Percentiles rank a stretch among this genome's conserved stretches.
These are phyloP conservation scores for Gobiocypris rarus DNA, from an alignment of 2,113 vertebrate species.

Conservation along the genomic window DNA sequence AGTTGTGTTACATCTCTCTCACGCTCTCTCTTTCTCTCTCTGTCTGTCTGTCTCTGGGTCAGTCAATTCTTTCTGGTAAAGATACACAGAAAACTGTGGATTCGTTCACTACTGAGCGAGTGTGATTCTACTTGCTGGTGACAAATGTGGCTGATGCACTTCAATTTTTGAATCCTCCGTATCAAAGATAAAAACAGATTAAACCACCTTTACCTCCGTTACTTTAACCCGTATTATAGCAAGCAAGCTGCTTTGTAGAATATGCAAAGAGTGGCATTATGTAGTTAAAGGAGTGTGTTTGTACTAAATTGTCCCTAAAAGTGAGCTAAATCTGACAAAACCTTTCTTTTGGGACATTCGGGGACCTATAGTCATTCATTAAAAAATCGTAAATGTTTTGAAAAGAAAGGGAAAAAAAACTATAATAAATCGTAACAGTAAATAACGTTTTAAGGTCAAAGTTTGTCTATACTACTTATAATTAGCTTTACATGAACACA, in stretches of 20 bases:
- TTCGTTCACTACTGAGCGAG: conserved; percentile 52
- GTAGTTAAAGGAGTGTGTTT: background rate
- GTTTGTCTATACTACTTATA: background rate
- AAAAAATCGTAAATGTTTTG: background rate
- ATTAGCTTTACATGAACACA: background rate
- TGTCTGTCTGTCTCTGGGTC: conserved; percentile 58
- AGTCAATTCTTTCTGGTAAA: conserved; percentile 17
- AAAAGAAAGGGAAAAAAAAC: background rate
- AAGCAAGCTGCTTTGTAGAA: background rate
- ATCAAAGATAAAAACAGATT: background rate
- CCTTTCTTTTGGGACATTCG: background rate
- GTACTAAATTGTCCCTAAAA: background rate
- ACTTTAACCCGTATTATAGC: background rate
- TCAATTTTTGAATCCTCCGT: background rate
- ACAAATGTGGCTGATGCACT: background rate
- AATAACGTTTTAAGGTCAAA: background rate
- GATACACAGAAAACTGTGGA: conserved; percentile 53
- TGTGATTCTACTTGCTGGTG: background rate
- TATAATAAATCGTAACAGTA: background rate
- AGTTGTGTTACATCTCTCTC: conserved; percentile 20
- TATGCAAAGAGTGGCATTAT: background rate
- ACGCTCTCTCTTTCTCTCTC: background rate
- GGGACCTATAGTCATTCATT: background rate
- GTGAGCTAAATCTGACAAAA: background rate
- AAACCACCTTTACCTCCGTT: background rate